Conservation (phyloP, 2,888 invertebrate species). For the Agrypnus murinus region DNA sequence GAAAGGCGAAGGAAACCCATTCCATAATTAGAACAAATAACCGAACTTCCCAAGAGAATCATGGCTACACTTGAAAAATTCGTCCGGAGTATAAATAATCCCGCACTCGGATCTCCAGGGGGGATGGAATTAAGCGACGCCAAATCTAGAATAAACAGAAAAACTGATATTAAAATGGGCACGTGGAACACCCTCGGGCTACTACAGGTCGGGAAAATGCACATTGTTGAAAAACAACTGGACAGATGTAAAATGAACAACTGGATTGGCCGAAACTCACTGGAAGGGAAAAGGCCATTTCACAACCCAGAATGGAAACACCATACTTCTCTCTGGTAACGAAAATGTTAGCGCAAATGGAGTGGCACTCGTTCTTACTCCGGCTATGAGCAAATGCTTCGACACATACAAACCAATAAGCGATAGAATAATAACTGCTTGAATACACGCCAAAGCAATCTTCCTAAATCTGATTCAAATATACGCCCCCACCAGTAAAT, state of each 20-base stretch:
- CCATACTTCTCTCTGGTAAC: conserved; percentile 1
- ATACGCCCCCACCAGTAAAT: no score
- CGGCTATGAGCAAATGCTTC: conserved; percentile 1
- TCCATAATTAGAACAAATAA: neutral
- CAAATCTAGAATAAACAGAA: conserved; percentile 9
- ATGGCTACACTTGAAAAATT: conserved; percentile 12
- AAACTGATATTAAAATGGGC: conserved; percentile 7
- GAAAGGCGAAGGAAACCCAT: conserved; percentile 1
- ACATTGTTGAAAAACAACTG: conserved; percentile 9
- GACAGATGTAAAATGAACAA: conserved; percentile 9
- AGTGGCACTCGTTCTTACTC: neutral
- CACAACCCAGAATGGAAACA: conserved; percentile 6
- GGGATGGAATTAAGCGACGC: neutral
- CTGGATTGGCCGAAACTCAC: conserved; percentile 10
- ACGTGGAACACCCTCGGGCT: conserved; percentile 10
- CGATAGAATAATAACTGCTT: conserved; percentile 6
- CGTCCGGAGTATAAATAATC: conserved; percentile 14
- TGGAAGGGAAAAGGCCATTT: conserved; percentile 20
- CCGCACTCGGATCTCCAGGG: conserved; percentile 2
- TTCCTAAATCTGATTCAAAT: neutral
- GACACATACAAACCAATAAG: neutral
- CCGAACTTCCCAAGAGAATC: neutral
- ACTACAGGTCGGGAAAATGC: no score
- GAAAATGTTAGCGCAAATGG: conserved; percentile 16
- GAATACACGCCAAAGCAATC: conserved; percentile 7